phyloP scores from a whole-genome alignment of 2,888 invertebrate species.

The Tribolium freemani region DNA sequence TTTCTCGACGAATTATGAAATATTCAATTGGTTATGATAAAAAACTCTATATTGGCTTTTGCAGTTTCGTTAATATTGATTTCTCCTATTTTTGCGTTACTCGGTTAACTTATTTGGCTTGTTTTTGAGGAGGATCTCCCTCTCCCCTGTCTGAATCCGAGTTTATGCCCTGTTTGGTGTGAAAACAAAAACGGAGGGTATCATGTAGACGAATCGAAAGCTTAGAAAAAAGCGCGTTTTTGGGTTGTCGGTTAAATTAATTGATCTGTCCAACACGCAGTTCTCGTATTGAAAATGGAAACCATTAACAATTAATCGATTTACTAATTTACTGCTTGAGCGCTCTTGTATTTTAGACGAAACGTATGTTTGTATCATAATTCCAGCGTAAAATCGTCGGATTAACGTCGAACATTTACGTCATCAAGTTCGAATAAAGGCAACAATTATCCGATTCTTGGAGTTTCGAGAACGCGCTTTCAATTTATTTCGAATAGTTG shows the following conservation, averaged over 20 bases:
- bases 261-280: constrained; percentile 8
- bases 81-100: too few species aligned
- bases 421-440: constrained; percentile 33
- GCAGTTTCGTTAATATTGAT: too few species aligned
- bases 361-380: constrained; percentile 34
- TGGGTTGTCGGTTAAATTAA: constrained; percentile 16
- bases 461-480: not conserved
- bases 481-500: not conserved
- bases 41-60: too few species aligned
- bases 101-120: not conserved
- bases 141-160: not conserved
- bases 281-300: constrained; percentile 39
- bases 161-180: not conserved
- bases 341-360: constrained; percentile 26
- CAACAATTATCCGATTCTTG: constrained; percentile 32
- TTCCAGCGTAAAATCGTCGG: constrained; percentile 32
- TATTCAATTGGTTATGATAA: not conserved
- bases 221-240: constrained; percentile 9
- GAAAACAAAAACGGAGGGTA: constrained; percentile 2
- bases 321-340: constrained; percentile 37
- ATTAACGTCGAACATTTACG: constrained; percentile 33
- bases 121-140: not conserved
- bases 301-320: constrained; percentile 45
- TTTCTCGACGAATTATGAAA: not conserved
- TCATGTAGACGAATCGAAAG: not conserved